phyloP scores from a whole-genome alignment of 2,888 invertebrate genomes.

The Aspidiotus rigidus region DNA sequence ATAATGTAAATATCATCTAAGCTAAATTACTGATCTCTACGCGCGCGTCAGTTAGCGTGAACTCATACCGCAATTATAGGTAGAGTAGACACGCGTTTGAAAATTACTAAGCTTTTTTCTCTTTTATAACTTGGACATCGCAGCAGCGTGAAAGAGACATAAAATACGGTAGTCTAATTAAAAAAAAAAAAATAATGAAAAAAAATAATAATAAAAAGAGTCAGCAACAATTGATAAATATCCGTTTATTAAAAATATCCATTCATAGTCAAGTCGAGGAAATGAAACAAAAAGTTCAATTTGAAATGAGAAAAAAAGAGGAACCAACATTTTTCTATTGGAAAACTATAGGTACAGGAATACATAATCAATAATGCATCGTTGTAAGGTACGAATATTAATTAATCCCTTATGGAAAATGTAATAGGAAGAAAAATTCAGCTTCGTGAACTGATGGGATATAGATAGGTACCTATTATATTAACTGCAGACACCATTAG shows the following conservation, averaged over 20 bases:
- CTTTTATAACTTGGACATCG: not conserved
- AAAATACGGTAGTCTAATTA: not conserved
- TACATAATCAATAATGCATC: too few relatives aligned
- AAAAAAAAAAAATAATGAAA: not conserved
- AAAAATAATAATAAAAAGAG: not conserved
- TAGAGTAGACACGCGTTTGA: slow-evolving; percentile 26
- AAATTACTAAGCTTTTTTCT: slow-evolving; percentile 21
- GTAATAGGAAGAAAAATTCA: too few relatives aligned
- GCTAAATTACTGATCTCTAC: slow-evolving; percentile 29
- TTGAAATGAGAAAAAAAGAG: too few relatives aligned
- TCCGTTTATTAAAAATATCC: not conserved
- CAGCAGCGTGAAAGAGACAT: not conserved
- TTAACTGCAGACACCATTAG: too few relatives aligned
- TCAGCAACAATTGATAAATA: slow-evolving; percentile 2
- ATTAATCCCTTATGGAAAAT: too few relatives aligned
- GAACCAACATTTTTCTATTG: too few relatives aligned
- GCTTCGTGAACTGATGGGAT: too few relatives aligned
- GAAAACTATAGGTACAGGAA: too few relatives aligned
- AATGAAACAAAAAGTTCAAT: too few relatives aligned
- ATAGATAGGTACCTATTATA: too few relatives aligned
- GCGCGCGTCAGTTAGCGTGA: slow-evolving; percentile 12
- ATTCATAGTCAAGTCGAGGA: too few relatives aligned
- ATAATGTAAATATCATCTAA: slow-evolving; percentile 19
- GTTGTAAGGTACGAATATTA: too few relatives aligned
- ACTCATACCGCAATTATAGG: slow-evolving; percentile 32